phyloP scores from a whole-genome alignment of 2,888 invertebrate species.

The Cactoblastis cactorum region DNA sequence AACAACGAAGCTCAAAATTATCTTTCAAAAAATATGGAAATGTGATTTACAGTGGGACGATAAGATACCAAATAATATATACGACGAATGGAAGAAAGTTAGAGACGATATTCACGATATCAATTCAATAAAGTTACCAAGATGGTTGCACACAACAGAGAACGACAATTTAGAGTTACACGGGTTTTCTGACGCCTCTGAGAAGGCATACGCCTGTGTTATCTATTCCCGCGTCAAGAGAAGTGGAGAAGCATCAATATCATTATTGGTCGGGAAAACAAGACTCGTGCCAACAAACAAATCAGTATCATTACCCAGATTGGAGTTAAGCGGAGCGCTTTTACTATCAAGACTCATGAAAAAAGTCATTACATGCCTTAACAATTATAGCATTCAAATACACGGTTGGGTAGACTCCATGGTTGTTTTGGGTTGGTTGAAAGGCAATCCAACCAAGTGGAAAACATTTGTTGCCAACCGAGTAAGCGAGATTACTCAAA shows the following conservation, averaged over 20 bases:
- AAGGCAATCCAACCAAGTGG: slow-evolving; percentile 18
- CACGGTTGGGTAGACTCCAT: slow-evolving; percentile 14
- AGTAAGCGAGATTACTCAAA: slow-evolving; percentile 15
- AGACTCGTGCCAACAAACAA: not conserved
- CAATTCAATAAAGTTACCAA: not conserved
- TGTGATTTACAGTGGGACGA: not conserved
- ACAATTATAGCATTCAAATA: not conserved
- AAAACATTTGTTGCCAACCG: slow-evolving; percentile 23
- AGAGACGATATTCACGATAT: not conserved
- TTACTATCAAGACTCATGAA: not conserved
- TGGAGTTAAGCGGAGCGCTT: not conserved
- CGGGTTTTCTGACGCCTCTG: not conserved
- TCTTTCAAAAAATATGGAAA: not conserved
- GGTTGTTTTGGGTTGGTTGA: slow-evolving; percentile 22
- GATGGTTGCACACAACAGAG: not conserved
- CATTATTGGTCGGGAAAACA: not conserved
- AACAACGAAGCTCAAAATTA: not conserved
- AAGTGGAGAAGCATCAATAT: not conserved
- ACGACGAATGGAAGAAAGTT: not conserved
- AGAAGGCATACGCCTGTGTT: not conserved
- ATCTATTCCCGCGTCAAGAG: not conserved
- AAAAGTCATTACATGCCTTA: not conserved
- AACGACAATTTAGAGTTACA: not conserved
- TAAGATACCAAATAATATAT: not conserved
- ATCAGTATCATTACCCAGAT: not conserved